Evolutionary conservation across 2,113 vertebrate species (phyloP), one percentile per base, ranked within the genome.

Genomic region (Prionailurus viverrinus): DNA sequence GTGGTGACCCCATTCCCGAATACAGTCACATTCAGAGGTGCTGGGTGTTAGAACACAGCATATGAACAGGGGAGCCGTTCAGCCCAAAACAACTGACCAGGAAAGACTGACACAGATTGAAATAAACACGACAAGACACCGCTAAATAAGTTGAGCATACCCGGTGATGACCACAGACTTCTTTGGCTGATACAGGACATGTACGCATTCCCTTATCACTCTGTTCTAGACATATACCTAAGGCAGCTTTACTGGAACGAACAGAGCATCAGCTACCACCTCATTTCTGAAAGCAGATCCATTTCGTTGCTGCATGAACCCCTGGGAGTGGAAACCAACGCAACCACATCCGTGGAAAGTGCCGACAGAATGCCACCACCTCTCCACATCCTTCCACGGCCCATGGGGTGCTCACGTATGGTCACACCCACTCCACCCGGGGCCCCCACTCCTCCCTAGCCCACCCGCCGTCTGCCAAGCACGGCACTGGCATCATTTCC

Each of bases 201-300:
- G 23, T 63, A 10, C 55, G 0, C 18, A 3, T 16, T 11, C 39
- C 25, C n/a, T 41, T 18, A 36, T 18, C 7, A 3, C 2, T 63
- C 15, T 41, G 25, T 1, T 10, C 3, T 8, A 29, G 55, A 8
- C 11, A 16, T 0, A 63, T 15, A 41, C 9, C 2, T 27, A 63
- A 6, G 36, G 9, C 81, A 63, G 81, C 81, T 63, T 63, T 39
- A 18, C 31, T 83, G 16, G 58, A 63, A 29, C 36, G 6, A 41
- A 41, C 55, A 63, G 14, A 19, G 36, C 25, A 19, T 18, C 81
- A 19, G 11, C 36, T 31, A 29, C 36, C 55, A 29, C 27, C 11
- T 63, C 27, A 18, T 29, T 63, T 27, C 81, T 3, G 25, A 19
- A 61, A 63, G 31, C 25, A 29, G 25, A 41, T 36, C n/a, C 25